Evolutionary conservation across 2,797 vertebrate species (phyloP).

Genomic region (Cetoscarus ocellatus): DNA sequence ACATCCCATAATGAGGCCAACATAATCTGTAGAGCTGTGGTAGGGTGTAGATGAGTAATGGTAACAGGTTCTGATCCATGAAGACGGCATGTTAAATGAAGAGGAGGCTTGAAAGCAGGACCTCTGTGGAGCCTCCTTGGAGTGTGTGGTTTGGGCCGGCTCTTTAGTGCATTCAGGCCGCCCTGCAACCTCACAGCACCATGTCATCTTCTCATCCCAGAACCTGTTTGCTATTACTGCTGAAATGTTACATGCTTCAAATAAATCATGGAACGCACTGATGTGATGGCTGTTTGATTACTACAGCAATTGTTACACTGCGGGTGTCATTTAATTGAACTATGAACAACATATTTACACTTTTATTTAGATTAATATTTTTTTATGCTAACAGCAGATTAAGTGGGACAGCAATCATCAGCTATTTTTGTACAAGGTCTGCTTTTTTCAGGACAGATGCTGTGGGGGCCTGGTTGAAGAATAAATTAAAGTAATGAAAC

Average conservation of each 20-base stretch:
- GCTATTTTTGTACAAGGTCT: no score
- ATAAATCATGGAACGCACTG: conserved; percentile 74
- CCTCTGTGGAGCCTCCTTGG: conserved; percentile 86
- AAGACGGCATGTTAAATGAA: conserved; percentile 86
- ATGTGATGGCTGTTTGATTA: conserved; percentile 23
- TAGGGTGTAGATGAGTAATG: conserved; percentile 32
- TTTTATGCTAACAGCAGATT: no score
- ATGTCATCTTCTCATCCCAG: conserved; percentile 70
- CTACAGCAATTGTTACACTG: not conserved
- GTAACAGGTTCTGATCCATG: conserved; percentile 47
- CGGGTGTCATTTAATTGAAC: not conserved
- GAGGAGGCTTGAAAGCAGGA: conserved; percentile 91
- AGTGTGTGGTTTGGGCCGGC: conserved; percentile 79
- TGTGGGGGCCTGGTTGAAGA: no score
- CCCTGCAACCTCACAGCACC: conserved; percentile 67
- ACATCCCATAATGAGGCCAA: not conserved
- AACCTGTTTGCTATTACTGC: conserved; percentile 55
- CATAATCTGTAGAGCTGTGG: not conserved
- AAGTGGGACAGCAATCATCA: no score
- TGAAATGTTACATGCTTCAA: conserved; percentile 52
- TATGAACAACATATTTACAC: not conserved
- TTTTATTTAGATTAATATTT: no score
- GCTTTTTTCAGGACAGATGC: no score
- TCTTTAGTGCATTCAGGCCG: conserved; percentile 95
- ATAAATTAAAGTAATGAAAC: no score